A percentile compares a stretch with the other conserved stretches of the same genome.
phyloP scores from a whole-genome alignment of 2,113 vertebrate genomes.

The Xerus inauris region DNA sequence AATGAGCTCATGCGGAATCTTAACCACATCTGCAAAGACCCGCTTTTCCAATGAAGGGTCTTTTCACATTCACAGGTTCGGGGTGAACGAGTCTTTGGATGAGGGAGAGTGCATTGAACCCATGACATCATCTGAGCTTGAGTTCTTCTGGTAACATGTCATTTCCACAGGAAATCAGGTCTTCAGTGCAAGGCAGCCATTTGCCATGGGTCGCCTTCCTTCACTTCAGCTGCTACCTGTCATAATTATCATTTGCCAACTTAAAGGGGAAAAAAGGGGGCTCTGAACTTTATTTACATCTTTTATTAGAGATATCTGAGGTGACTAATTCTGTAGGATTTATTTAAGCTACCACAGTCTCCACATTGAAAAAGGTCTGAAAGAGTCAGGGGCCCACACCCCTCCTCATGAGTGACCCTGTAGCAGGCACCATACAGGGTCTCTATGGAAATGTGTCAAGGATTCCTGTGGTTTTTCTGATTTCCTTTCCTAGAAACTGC shows the following conservation, averaged over 20 bases:
- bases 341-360: background rate
- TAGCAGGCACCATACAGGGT: background rate
- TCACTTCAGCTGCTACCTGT: background rate
- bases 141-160: background rate
- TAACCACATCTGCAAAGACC: background rate
- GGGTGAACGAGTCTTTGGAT: background rate
- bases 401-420: background rate
- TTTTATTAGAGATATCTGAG: background rate
- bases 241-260: background rate
- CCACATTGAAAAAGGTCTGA: background rate
- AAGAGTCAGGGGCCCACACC: background rate
- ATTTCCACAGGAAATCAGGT: background rate
- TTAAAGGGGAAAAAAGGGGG: background rate
- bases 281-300: background rate
- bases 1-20: background rate
- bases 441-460: background rate
- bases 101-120: background rate
- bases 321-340: background rate
- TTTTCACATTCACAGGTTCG: background rate
- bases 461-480: conserved; percentile 53
- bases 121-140: background rate
- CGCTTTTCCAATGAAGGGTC: background rate
- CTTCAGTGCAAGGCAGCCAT: background rate
- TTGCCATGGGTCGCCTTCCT: background rate
- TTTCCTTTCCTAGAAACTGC: conserved; percentile 21